Percentiles rank a stretch among this genome's conserved stretches.
These are phyloP conservation scores for Polyodon spathula DNA, from an alignment of 2,113 vertebrate genomes.

Conservation along the genomic window DNA sequence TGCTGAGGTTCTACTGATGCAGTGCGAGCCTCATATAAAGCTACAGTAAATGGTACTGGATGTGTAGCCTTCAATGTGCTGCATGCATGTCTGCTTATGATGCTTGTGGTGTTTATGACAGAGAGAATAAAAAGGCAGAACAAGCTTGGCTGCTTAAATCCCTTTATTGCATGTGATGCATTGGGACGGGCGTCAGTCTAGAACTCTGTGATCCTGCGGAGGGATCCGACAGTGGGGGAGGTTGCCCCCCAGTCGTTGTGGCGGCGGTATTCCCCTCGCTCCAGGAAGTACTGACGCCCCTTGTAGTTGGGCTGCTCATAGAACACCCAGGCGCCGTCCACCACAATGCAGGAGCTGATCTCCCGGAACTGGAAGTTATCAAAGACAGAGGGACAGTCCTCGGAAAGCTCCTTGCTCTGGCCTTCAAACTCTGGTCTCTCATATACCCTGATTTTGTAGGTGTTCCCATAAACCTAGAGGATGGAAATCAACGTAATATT, in stretches of 20 bases:
- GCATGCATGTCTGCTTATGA: too few species aligned
- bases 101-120: too few species aligned
- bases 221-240: conserved; percentile 37
- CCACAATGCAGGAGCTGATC: conserved; percentile 39
- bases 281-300: conserved; percentile 47
- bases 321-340: conserved; percentile 42
- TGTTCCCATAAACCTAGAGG: conserved; percentile 29
- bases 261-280: conserved; percentile 40
- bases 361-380: conserved; percentile 36
- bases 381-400: conserved; percentile 34
- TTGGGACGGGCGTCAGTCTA: conserved; percentile 13
- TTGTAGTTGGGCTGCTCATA: conserved; percentile 39
- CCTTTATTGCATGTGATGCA: too few species aligned
- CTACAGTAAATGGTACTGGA: too few species aligned
- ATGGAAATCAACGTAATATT: not conserved
- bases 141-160: not conserved
- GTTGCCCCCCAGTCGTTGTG: conserved; percentile 42
- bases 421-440: conserved; percentile 35
- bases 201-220: conserved; percentile 40
- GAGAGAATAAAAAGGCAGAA: not conserved
- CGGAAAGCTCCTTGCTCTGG: conserved; percentile 32
- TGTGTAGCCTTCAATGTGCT: too few species aligned
- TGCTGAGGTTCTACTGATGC: too few species aligned
- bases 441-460: conserved; percentile 39
- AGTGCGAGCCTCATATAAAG: too few species aligned